phyloP scores from a whole-genome alignment of 2,113 vertebrate species.

The Leptocoma aspasia region DNA sequence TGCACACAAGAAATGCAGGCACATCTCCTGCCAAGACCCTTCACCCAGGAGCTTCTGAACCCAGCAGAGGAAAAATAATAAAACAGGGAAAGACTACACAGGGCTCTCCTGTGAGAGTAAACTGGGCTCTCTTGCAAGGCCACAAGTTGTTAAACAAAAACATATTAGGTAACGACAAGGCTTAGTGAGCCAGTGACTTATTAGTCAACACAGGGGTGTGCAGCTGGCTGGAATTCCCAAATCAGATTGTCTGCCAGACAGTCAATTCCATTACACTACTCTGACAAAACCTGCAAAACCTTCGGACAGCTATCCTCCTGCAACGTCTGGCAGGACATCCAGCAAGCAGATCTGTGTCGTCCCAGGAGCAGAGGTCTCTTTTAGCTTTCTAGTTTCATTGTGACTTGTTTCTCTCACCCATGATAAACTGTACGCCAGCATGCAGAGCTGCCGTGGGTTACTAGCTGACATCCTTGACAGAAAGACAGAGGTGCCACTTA shows the following conservation, averaged over 20 bases:
- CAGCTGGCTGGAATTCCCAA: slow-evolving; percentile 58
- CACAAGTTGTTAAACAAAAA: not conserved
- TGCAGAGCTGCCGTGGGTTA: not conserved
- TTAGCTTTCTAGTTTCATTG: not conserved
- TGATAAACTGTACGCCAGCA: not conserved
- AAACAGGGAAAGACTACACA: not conserved
- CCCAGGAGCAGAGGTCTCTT: not conserved
- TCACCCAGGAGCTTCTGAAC: accelerated
- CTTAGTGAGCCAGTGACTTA: slow-evolving; percentile 41
- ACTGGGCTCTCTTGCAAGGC: not conserved
- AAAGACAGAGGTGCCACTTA: not conserved
- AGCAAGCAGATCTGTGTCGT: not conserved
- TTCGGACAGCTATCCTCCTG: slow-evolving; percentile 1
- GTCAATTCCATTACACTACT: slow-evolving; percentile 47
- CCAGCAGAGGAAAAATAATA: not conserved
- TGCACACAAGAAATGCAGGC: not conserved
- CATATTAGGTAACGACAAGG: not conserved
- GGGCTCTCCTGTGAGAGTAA: not conserved
- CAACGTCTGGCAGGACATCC: not conserved
- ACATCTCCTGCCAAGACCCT: accelerated
- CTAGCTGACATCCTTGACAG: not conserved
- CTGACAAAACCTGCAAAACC: slow-evolving; percentile 15
- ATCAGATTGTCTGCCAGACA: slow-evolving; percentile 53
- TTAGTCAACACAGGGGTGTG: slow-evolving; percentile 35
- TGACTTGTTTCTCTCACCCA: not conserved